Base-by-base conservation (phyloP, 2,113 vertebrate species). In the Hucho hucho region DNA sequence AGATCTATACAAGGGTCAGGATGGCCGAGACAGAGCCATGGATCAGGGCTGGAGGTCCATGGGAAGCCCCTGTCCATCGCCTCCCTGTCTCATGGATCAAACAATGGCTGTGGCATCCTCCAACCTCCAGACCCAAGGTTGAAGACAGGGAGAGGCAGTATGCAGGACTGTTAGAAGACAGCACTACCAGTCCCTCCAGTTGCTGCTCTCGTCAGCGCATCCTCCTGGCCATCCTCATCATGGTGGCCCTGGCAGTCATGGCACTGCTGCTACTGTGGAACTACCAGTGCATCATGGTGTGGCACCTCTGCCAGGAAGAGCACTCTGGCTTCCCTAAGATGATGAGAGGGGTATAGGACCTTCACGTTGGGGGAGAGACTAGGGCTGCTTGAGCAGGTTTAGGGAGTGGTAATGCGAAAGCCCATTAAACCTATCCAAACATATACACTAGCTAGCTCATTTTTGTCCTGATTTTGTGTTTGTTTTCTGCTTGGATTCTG, bases 271-370 rank as follows among this genome's bases (percentile, higher is more conserved):
- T 89, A 2, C 49, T 89, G 26, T 82, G 80, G 83, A 89, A 87
- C 77, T 89, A 89, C 58, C 67, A 85, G 32, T 89, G 86, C 70
- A 86, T 86, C 29, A 68, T 87, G 53, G 75, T 86, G 24, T 87
- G 83, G 84, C 83, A 61, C 28, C 4, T 82, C 68, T 87, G 84
- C 63, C 25, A 56, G 5, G 78, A 81, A 7, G 76, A 75, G 14
- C 5, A 76, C 26, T 2, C 43, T 28, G 13, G 7, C n/a, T 1
- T 3, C 6, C 74, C 75, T 11, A 26, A 1, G 2, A 56, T 49
- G 65, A 37, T 32, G 29, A 4, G 6, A 4, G 59, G 7, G 18
- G 59, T 63, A n/a, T n/a, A 11, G 11, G 22, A 12, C 37, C 9
- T 9, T 7, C 9, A 24, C 61, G 2, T 11, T 63, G 22, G 53